phyloP scores from a whole-genome alignment of 1,140 invertebrate genomes.

The Drosophila nigrodunni region DNA sequence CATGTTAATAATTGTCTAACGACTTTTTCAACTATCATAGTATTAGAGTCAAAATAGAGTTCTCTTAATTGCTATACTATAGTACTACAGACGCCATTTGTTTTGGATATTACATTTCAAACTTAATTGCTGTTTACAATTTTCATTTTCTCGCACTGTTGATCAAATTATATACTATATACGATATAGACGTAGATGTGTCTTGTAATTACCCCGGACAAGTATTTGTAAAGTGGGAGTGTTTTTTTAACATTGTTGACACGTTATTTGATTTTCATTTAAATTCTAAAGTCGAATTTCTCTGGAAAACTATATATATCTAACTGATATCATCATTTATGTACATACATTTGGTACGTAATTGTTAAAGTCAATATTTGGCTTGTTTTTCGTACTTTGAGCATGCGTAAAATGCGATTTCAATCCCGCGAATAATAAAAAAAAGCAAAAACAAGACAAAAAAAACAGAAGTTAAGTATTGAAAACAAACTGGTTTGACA shows the following conservation, averaged over 20 bases:
- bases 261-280: constrained; percentile 11
- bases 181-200: not conserved
- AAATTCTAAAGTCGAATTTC: constrained; percentile 12
- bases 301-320: not conserved
- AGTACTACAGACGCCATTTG: not conserved
- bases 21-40: constrained; percentile 12
- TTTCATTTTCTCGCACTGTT: constrained; percentile 9
- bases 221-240: constrained; percentile 12
- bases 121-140: constrained; percentile 24
- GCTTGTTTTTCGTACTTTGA: constrained; percentile 23
- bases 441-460: constrained; percentile 3
- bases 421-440: not conserved
- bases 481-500: constrained; percentile 35
- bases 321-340: not conserved
- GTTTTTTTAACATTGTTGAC: constrained; percentile 25
- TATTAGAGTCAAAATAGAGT: constrained; percentile 8
- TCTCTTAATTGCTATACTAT: constrained; percentile 13
- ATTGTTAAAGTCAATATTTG: constrained; percentile 60
- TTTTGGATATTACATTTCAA: constrained; percentile 18
- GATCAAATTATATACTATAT: constrained; percentile 12
- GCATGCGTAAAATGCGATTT: constrained; percentile 18
- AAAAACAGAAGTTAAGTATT: constrained; percentile 26
- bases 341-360: constrained; percentile 12
- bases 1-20: constrained; percentile 30
- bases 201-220: constrained; percentile 23